Percentiles rank a stretch among this genome's conserved stretches.
phyloP scores from a whole-genome alignment of 2,113 vertebrate species.

The rabbit (Oryctolagus cuniculus) region DNA sequence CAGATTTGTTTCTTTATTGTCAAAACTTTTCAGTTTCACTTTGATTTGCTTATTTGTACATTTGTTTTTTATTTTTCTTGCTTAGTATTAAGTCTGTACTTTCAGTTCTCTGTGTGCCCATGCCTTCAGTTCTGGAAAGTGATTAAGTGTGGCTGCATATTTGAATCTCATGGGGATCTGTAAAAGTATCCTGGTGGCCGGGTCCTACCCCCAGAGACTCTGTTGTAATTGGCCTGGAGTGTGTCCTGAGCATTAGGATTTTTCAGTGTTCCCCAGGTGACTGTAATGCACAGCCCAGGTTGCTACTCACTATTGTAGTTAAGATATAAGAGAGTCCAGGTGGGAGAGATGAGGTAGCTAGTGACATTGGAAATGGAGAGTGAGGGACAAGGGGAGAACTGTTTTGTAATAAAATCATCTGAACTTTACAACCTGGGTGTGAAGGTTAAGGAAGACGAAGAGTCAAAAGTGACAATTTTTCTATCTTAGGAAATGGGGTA shows the following conservation, averaged over 20 bases:
- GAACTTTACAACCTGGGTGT: conserved; percentile 10
- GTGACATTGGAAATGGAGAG: conserved; percentile 4
- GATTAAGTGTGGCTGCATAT: background rate
- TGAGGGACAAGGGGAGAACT: background rate
- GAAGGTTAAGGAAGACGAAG: conserved; percentile 29
- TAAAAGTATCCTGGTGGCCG: background rate
- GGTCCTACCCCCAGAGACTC: background rate
- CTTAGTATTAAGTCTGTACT: background rate
- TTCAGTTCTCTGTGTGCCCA: conserved; percentile 1
- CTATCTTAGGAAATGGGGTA: conserved; percentile 2
- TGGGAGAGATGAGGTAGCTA: background rate
- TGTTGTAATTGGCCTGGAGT: background rate
- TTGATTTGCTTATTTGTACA: background rate
- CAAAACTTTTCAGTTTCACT: background rate
- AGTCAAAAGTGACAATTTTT: conserved; percentile 13
- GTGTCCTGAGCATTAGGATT: background rate
- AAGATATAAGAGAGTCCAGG: background rate
- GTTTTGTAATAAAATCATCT: conserved; percentile 5
- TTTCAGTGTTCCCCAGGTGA: background rate
- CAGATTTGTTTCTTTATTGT: background rate
- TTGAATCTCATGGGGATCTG: background rate
- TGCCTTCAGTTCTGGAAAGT: conserved; percentile 45
- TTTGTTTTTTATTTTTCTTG: conserved; percentile 36
- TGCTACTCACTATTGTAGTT: background rate
- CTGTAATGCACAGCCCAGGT: background rate